These are phyloP conservation scores for Cephalophus harveyi DNA, from an alignment of 2,113 vertebrate species.

Conservation along the genomic window DNA sequence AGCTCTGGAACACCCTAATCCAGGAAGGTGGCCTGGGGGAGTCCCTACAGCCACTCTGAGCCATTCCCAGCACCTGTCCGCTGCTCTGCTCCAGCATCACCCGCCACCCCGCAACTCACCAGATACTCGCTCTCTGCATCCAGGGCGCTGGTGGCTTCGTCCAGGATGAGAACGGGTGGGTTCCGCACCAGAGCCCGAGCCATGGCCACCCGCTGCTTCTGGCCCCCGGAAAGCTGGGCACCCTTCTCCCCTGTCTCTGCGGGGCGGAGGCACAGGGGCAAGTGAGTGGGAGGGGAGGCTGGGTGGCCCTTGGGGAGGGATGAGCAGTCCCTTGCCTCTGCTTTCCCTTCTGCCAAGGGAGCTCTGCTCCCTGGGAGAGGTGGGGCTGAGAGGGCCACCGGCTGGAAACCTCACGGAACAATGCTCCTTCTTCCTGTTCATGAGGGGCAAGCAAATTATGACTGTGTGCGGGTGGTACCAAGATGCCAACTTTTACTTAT, in stretches of 20 bases:
- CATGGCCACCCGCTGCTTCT: slow-evolving; percentile 97
- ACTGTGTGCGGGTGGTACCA: fast-evolving
- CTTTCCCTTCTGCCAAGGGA: neutral
- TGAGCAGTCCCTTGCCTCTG: fast-evolving
- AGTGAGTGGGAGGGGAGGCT: neutral
- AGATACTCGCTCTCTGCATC: slow-evolving; percentile 94
- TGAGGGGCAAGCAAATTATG: neutral
- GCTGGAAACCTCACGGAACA: fast-evolving
- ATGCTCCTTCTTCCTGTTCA: fast-evolving
- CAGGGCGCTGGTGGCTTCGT: slow-evolving; percentile 95
- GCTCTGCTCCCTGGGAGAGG: neutral
- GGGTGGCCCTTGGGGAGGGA: fast-evolving
- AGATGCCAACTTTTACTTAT: neutral
- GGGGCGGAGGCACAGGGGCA: neutral
- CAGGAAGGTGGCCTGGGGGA: neutral
- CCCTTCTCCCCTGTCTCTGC: slow-evolving; percentile 95
- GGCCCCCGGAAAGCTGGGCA: slow-evolving; percentile 93
- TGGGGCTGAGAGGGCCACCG: fast-evolving
- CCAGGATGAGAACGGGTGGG: slow-evolving; percentile 91
- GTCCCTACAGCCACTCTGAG: fast-evolving
- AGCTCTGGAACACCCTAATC: neutral
- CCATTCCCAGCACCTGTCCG: neutral
- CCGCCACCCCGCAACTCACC: slow-evolving; percentile 74
- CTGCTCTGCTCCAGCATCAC: fast-evolving
- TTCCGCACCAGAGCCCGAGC: slow-evolving; percentile 92